Evolutionary conservation across 2,113 vertebrate genomes (phyloP), one percentile per base, ranked within the genome.

Genomic region (Boleophthalmus pectinirostris): DNA sequence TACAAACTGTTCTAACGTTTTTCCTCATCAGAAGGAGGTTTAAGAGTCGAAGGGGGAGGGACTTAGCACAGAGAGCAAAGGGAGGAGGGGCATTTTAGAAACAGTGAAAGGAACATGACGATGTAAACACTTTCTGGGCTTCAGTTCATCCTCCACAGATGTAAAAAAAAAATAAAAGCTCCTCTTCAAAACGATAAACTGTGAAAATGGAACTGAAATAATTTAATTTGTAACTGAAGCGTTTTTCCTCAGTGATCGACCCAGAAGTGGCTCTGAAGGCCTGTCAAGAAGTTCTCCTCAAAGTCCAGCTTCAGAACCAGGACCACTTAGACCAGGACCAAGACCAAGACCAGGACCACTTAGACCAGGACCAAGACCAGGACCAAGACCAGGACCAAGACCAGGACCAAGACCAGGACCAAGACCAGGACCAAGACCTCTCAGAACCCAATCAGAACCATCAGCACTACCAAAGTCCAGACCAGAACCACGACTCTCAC

Each of bases 261-360:
- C 89, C 96, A 0, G 97, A 97, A 87, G 95, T 99, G 60, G 97
- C 97, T 0, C 89, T 96, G 72, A 96, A 93, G 10, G 96, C 97
- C 13, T 99, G 97, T 25, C 90, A 96, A 80, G 95, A 99, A 18
- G 97, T 99, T 0, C 92, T 99, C 56, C 95, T 97, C 77, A 95
- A 98, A 75, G 96, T 97, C 0, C 94, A 95, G 0, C 70, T 82
- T 0, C 76, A 83, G 75, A 78, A 72, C 75, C 49, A 58, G 67
- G 90, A 14, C 3, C 72, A 0, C 15, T 18, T 18, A 0, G 57
- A 63, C 15, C 69, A 54, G 0, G 71, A 79, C 1, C 77, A 25
- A 16, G 14, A 58, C 56, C 51, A 53, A 20, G 20, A n/a, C 20
- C 51, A 7, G 7, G 20, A n/a, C 51, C 51, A 53, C 51, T 8